A percentile compares a stretch with the other conserved stretches of the same genome.
phyloP scores from a whole-genome alignment of 2,797 vertebrate genomes.

The Microcaecilia unicolor region DNA sequence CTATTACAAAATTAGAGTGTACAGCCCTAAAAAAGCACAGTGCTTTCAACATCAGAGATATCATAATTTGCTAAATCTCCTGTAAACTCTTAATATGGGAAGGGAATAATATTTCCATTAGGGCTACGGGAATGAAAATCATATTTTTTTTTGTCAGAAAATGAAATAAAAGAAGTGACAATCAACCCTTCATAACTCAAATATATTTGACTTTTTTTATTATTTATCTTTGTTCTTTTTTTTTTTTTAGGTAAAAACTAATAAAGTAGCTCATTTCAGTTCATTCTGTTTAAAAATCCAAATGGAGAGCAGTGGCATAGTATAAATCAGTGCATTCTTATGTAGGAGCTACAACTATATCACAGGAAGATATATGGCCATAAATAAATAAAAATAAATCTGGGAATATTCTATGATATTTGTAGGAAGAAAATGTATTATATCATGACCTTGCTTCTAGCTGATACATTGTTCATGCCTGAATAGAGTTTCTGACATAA shows the following conservation, averaged over 20 bases:
- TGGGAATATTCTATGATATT: slow-evolving; percentile 16
- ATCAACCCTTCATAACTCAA: too few species aligned
- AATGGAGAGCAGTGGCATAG: neutral
- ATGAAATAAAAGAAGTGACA: too few species aligned
- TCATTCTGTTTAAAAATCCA: neutral
- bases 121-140: too few species aligned
- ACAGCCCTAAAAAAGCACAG: neutral
- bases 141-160: too few species aligned
- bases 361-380: slow-evolving; percentile 7
- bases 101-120: neutral
- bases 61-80: neutral
- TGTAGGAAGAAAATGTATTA: slow-evolving; percentile 12
- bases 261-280: too few species aligned
- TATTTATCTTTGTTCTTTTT: too few species aligned
- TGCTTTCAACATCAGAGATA: too few species aligned
- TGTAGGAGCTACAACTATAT: too few species aligned
- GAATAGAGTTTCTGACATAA: slow-evolving; percentile 41
- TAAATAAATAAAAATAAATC: slow-evolving; percentile 21
- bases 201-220: too few species aligned
- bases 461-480: slow-evolving; percentile 30
- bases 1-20: too few species aligned
- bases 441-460: slow-evolving; percentile 30
- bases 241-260: too few species aligned
- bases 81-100: neutral
- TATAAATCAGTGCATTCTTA: too few species aligned